Base-by-base conservation (phyloP, 2,888 invertebrate genomes). In the Cantharis nigra region DNA sequence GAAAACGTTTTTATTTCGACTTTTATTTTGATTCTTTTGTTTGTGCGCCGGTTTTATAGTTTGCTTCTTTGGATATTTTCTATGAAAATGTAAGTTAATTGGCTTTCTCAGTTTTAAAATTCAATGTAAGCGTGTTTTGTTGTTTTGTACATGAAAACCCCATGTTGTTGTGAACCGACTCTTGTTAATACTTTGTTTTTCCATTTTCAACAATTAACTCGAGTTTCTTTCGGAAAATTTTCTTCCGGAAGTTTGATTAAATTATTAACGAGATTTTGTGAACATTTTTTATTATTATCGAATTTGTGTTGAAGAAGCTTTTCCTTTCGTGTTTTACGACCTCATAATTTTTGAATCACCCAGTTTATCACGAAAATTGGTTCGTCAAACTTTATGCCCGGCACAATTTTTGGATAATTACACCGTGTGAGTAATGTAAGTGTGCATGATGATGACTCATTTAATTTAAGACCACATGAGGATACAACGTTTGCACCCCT, bases 21-120 rank as follows among this genome's bases (percentile, higher is more conserved):
- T 80, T 81, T 83, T 82, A 82, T 83, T 85, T 83, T 83, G 83
- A 84, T 81, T 81, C 71, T 83, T 83, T 85, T 82, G 79, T 81
- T 84, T 83, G 82, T 80, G 79, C 79, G 81, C 81, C 81, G 81
- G 80, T 80, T 82, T 83, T 80, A 80, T 79, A 81, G 79, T 81
- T 81, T 82, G 80, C 81, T 82, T 83, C 82, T 81, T 81, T 83
- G 81, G 79, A 82, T 81, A 80, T 82, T 83, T 81, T 78, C 82
- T 78, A 81, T 81, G 80, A 85, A 83, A 84, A 85, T 86, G 85
- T 85, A 84, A 85, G 86, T 85, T 81, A 78, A 76, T 69, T 71
- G 74, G 74, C 69, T 71, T 14, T 62, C 33, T 33, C 28, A 7
- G 26, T 63, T 11, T 30, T 20, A 30, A 63, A 77, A 74, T 64